Percentiles rank a stretch among this genome's conserved stretches.
Evolutionary conservation across 2,113 vertebrate genomes (phyloP).

Genomic region (Lasiurus borealis): DNA sequence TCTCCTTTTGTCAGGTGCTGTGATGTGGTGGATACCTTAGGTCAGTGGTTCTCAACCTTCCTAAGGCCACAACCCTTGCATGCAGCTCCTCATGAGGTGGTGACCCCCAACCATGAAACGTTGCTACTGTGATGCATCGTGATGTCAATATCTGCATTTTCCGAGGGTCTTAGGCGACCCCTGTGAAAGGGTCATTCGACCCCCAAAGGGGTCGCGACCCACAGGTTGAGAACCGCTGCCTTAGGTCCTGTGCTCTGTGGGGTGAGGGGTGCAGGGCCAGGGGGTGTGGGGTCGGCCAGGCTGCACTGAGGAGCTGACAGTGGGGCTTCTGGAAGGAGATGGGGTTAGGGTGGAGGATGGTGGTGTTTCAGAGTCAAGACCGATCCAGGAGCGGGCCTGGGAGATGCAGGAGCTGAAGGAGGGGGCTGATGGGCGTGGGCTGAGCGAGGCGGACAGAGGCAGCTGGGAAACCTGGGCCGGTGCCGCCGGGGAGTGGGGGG

Average conservation of each 20-base stretch:
- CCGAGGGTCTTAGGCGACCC: no score
- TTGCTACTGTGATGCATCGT: no score
- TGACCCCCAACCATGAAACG: no score
- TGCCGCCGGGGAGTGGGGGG: no score
- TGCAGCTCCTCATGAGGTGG: no score
- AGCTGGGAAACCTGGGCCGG: background rate
- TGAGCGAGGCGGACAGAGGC: background rate
- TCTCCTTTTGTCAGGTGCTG: background rate
- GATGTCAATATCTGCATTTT: no score
- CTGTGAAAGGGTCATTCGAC: no score
- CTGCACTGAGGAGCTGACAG: fast-evolving
- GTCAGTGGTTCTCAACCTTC: no score
- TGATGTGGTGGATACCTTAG: background rate
- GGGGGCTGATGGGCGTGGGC: fast-evolving
- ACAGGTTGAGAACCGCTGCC: no score
- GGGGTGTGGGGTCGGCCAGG: background rate
- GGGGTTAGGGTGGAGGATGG: background rate
- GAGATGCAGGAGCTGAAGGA: background rate
- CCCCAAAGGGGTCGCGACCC: no score
- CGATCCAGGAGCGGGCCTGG: background rate
- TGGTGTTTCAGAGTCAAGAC: background rate
- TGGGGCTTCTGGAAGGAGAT: background rate
- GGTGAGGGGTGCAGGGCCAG: no score
- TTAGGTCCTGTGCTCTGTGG: fast-evolving
- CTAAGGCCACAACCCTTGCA: no score